Evolutionary conservation across 1,140 invertebrate species (phyloP), one percentile per base, ranked within the genome.

Genomic region (Chionoecetes opilio): DNA sequence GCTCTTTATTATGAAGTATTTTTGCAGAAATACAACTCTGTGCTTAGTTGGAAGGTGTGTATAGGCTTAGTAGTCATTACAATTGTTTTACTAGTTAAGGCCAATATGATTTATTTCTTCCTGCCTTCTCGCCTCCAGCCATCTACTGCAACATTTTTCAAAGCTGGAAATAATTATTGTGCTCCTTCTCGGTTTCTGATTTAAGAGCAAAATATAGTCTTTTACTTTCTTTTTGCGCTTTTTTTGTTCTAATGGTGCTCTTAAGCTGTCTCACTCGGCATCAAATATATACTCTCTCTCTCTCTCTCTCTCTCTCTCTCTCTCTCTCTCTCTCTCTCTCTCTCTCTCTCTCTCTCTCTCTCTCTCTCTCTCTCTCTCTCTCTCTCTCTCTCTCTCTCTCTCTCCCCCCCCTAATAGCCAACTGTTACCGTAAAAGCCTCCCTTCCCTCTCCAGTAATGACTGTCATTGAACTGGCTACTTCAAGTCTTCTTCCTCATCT

Each of bases 301-400:
- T 53, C 63, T 63, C 9, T 21, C 53, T 63, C 53, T 63, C 53
- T 63, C 53, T 63, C 53, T 63, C 53, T 75, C 63, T 75, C 63
- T 75, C 63, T 75, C 63, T 75, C 63, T 75, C 63, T 75, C 63
- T 75, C 63, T 75, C 63, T 75, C 63, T 75, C 63, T 75, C 63
- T 75, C 63, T 75, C 63, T 75, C 63, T 75, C 63, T 75, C 63
- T 75, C 63, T 75, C 63, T 75, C 63, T 75, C 63, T 75, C 63
- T 75, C 63, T 75, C 63, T 75, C 63, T 75, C 63, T 75, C 63
- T 75, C 63, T 75, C 63, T 75, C 63, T n/a, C 63, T 8, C 21
- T 75, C 63, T 75, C 63, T 75, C 63, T 75, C 63, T 75, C 63
- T 75, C 63, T 75, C 63, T 75, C 63, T 75, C 63, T 75, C 63